Base-by-base conservation (phyloP, 1,140 invertebrate species). In the Drosophila dunni region DNA sequence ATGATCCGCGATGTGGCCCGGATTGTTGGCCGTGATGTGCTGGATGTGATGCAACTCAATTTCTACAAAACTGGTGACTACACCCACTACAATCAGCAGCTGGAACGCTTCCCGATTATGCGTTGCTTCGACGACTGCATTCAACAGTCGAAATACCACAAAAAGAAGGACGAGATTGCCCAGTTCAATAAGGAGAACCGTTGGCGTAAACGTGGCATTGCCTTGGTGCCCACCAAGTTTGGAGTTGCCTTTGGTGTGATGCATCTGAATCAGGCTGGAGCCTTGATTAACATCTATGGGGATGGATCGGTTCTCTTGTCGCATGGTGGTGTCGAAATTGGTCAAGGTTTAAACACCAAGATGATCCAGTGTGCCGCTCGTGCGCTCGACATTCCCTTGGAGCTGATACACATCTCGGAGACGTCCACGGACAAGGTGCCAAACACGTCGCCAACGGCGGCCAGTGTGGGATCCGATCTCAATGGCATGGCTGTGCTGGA, bases 241-340 rank as follows among this genome's bases (percentile, higher is more conserved):
- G 98, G 97, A 1, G 96, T 99, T 63, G 95, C 96, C 0, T 99
- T 98, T 89, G 96, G 95, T 0, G 94, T 95, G 7, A 93, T 94
- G 58, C 95, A 96, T 77, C 91, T 99, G 45, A 99, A 99, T 92
- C 98, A 99, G 93, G 95, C 94, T 15, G 98, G 97, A 36, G 97
- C 98, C 4, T 93, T 99, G 15, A 94, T 99, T n/a, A 94, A 97
- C 17, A 94, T 99, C 17, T 99, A 99, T 86, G 94, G 93, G 0
- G 98, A 99, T 93, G 98, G 98, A 1, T 98, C 98, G 0, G 97
- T 99, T 5, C 93, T 99, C 2, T 82, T 99, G n/a, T 95, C 95
- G 29, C 98, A 99, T 91, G 97, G 97, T 45, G 98, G 98, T 13
- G 96, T 96, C 13, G 98, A 99, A 94, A 99, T 99, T 96, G 98